Evolutionary conservation across 1,140 invertebrate genomes (phyloP).

Genomic region (Drosophila novamexicana): DNA sequence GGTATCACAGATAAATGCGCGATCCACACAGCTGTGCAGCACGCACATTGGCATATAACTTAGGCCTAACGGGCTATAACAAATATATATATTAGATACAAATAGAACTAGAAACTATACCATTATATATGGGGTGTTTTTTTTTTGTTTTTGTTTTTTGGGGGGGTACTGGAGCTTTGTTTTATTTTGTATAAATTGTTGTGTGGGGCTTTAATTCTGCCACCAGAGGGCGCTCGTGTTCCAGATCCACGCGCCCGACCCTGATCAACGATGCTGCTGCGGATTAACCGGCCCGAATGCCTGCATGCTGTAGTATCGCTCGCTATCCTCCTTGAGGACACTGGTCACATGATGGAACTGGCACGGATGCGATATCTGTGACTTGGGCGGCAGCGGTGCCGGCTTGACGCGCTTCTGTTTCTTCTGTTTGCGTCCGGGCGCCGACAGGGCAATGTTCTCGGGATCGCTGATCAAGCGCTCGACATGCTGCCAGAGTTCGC

Average conservation of each 20-base stretch:
- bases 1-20: conserved; percentile 80
- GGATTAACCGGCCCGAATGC: conserved; percentile 85
- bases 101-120: conserved; percentile 5
- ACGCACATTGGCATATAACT: conserved; percentile 73
- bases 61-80: conserved; percentile 60
- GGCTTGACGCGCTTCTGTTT: conserved; percentile 85
- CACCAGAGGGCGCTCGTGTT: conserved; percentile 79
- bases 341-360: conserved; percentile 94
- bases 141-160: conserved; percentile 3
- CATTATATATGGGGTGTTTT: background rate
- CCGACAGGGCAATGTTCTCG: conserved; percentile 91
- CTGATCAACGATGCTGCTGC: conserved; percentile 80
- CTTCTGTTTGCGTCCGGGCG: conserved; percentile 88
- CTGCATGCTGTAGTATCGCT: conserved; percentile 89
- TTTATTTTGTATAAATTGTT: background rate
- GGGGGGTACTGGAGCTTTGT: conserved; percentile 22
- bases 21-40: conserved; percentile 30
- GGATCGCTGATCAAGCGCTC: conserved; percentile 90
- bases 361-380: conserved; percentile 93
- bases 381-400: conserved; percentile 89
- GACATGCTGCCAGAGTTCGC: conserved; percentile 89
- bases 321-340: conserved; percentile 89
- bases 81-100: conserved; percentile 35
- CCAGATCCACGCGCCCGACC: conserved; percentile 79
- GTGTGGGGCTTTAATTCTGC: conserved; percentile 57